Base-by-base conservation (phyloP, 2,888 invertebrate species). In the Apodemia zela region DNA sequence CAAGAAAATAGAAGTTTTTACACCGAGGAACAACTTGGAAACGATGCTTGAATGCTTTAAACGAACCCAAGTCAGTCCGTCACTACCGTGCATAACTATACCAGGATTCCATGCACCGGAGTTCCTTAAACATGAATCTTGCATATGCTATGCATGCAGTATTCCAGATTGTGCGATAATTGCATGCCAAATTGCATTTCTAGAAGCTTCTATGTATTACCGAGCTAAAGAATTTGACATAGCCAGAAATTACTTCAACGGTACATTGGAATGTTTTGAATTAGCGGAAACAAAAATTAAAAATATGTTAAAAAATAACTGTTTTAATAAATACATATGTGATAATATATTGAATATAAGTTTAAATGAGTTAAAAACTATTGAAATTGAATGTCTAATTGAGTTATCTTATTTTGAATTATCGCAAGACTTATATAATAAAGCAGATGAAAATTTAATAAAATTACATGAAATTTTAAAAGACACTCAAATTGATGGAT, bases 401-500 rank as follows among this genome's bases (percentile, higher is more conserved):
- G 87, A 90, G 33, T 71, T 79, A 0, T 69, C 84, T 0, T 83
- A 78, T 49, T 87, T 83, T 54, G 84, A 87, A 47, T n/a, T 89
- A 11, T 72, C 78, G 0, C 72, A 72, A 42, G 63, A 63, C 0
- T 77, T 77, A 61, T 76, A 72, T 25, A 73, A 74, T 0, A 73
- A 68, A 0, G 77, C 82, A 0, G 87, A 89, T 57, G 82, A 82
- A 6, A 71, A 72, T 65, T 69, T 88, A 0, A 78, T 86, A 0
- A 76, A 72, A 6, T 79, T 89, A 17, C 78, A 85, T 13, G 88
- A 88, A 49, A 73, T 83, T 0, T 42, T 80, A 1, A 71, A 80
- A 29, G 83, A 83, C 8, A 21, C 49, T 0, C 29, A 65, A 0
- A 25, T 73, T 0, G 73, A 81, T 62, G 18, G 18, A 0, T 84